phyloP scores from a whole-genome alignment of 2,888 invertebrate genomes.

The Phyllotreta striolata region DNA sequence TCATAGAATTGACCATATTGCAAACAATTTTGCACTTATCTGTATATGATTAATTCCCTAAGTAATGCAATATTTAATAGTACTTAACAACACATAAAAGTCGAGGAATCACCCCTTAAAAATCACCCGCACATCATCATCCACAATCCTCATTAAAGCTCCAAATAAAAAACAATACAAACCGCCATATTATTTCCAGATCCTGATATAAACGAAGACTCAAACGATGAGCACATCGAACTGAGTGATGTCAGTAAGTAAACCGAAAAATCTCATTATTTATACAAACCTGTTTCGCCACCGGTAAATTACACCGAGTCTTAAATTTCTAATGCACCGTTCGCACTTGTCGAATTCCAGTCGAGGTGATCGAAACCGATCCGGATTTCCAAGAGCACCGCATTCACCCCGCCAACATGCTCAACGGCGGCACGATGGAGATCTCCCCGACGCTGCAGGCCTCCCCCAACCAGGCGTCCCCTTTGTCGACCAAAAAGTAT shows the following conservation, averaged over 20 bases:
- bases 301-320: background rate
- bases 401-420: slow-evolving; percentile 46
- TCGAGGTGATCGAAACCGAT: slow-evolving; percentile 76
- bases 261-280: slow-evolving; percentile 2
- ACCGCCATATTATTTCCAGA: slow-evolving; percentile 35
- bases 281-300: background rate
- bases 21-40: too few relatives aligned
- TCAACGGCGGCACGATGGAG: slow-evolving; percentile 51
- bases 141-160: too few relatives aligned
- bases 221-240: slow-evolving; percentile 67
- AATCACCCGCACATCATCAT: too few relatives aligned
- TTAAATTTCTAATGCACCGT: background rate
- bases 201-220: slow-evolving; percentile 37
- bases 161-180: background rate
- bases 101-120: too few relatives aligned
- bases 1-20: too few relatives aligned
- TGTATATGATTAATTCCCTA: too few relatives aligned
- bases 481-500: slow-evolving; percentile 43
- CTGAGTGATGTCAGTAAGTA: slow-evolving; percentile 85
- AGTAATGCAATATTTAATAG: too few relatives aligned
- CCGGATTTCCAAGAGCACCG: slow-evolving; percentile 61
- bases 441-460: background rate
- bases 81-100: too few relatives aligned
- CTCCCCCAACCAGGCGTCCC: slow-evolving; percentile 21
- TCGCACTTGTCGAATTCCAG: slow-evolving; percentile 61